Conservation (phyloP, 2,888 invertebrate species). For the Fissipunctia ypsillon region DNA sequence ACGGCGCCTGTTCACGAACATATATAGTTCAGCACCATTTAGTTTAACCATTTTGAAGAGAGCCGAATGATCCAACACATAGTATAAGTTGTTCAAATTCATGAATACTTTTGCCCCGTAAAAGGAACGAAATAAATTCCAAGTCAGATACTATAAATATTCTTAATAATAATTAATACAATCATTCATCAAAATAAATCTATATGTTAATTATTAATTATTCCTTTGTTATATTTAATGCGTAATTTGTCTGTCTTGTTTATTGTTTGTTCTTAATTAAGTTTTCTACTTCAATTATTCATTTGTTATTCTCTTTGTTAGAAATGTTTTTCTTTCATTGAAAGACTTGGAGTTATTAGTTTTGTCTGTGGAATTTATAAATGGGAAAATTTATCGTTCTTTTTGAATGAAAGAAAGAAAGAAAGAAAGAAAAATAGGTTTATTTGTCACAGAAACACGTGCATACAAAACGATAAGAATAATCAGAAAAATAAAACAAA, state of each 20-base stretch:
- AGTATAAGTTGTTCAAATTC: not conserved
- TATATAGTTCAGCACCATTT: no score
- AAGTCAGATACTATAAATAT: not conserved
- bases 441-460: no score
- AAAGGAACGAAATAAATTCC: not conserved
- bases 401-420: not conserved
- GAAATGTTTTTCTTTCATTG: slow-evolving; percentile 19
- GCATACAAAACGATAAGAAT: no score
- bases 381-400: slow-evolving; percentile 11
- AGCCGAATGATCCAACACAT: no score
- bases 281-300: slow-evolving; percentile 2
- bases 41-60: no score
- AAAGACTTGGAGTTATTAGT: slow-evolving; percentile 1
- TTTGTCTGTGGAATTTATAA: not conserved
- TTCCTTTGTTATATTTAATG: slow-evolving; percentile 25
- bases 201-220: slow-evolving; percentile 1
- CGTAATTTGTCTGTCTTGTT: slow-evolving; percentile 4
- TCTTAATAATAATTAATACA: not conserved
- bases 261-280: slow-evolving; percentile 33
- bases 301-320: slow-evolving; percentile 14
- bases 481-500: no score
- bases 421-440: no score
- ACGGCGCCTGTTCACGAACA: no score
- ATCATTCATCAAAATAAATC: not conserved
- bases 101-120: not conserved